These are phyloP conservation scores for Platyrinchus mystaceus DNA, from an alignment of 2,797 vertebrate genomes.

Conservation along the genomic window DNA sequence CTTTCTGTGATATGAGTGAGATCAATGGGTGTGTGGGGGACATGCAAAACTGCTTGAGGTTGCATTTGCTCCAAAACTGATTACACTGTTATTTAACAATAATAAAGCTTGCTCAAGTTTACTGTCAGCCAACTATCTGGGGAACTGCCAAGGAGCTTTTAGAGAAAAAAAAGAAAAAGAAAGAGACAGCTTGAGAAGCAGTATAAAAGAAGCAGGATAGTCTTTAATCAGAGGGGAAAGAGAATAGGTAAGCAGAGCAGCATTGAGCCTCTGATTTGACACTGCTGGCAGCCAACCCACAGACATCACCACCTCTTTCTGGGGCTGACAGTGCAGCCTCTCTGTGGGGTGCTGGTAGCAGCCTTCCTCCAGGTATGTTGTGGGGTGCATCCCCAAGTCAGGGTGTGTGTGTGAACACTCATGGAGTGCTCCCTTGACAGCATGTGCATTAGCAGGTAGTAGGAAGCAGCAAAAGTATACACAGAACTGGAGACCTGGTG, in stretches of 20 bases:
- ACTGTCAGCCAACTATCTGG: not conserved
- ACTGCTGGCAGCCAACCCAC: not conserved
- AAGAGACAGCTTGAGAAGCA: not conserved
- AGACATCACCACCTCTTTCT: not conserved
- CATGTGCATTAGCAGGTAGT: not conserved
- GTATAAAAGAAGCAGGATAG: not conserved
- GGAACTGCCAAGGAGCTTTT: not conserved
- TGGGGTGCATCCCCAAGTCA: not conserved
- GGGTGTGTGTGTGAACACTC: fast-evolving
- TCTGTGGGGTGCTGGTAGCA: fast-evolving
- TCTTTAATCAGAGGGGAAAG: not conserved
- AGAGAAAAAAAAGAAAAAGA: not conserved
- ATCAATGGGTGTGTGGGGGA: not conserved
- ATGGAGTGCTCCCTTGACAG: not conserved
- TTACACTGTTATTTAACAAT: not conserved
- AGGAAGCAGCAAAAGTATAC: not conserved
- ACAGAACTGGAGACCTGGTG: not conserved
- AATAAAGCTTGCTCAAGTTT: not conserved
- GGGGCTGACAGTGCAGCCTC: not conserved
- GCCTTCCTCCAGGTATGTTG: too few relatives aligned
- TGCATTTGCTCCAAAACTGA: not conserved
- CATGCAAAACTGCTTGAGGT: not conserved
- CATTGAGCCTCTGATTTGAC: not conserved
- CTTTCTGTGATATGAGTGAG: not conserved
- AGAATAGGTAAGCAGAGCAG: not conserved